A percentile compares a stretch with the other conserved stretches of the same genome.
Conservation (phyloP, 2,113 vertebrate genomes). For the Archocentrus centrarchus region DNA sequence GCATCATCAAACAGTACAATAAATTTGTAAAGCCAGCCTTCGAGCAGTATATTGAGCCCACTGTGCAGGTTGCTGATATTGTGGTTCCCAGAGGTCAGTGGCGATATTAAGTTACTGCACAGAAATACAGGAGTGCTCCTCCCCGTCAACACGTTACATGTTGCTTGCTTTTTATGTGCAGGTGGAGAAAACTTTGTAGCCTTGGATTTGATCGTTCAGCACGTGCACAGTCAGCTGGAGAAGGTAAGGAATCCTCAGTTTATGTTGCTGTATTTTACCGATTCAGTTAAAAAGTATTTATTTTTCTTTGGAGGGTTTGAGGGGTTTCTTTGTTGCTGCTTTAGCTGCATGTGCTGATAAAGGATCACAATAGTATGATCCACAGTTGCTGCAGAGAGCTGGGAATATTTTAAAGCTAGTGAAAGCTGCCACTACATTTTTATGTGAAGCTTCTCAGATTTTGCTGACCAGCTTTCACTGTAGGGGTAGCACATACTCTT, state of each 20-base stretch:
- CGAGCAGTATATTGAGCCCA: constrained; percentile 93
- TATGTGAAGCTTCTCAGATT: too few relatives aligned
- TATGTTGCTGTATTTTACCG: background rate
- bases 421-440: background rate
- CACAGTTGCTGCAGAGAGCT: background rate
- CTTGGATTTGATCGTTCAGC: constrained; percentile 90
- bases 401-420: background rate
- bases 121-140: background rate
- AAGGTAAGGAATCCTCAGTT: constrained; percentile 79
- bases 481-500: background rate
- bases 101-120: background rate
- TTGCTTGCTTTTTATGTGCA: constrained; percentile 47
- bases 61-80: constrained; percentile 89
- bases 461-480: background rate
- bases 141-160: background rate
- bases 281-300: background rate
- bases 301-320: background rate
- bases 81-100: constrained; percentile 90
- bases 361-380: background rate
- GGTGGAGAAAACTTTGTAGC: constrained; percentile 93
- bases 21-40: constrained; percentile 92
- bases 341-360: constrained; percentile 1
- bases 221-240: constrained; percentile 92
- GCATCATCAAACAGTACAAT: constrained; percentile 92
- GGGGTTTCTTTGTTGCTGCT: background rate